A percentile compares a stretch with the other conserved stretches of the same genome.
Evolutionary conservation across 2,113 vertebrate species (phyloP).

Genomic region (Rostratula benghalensis): DNA sequence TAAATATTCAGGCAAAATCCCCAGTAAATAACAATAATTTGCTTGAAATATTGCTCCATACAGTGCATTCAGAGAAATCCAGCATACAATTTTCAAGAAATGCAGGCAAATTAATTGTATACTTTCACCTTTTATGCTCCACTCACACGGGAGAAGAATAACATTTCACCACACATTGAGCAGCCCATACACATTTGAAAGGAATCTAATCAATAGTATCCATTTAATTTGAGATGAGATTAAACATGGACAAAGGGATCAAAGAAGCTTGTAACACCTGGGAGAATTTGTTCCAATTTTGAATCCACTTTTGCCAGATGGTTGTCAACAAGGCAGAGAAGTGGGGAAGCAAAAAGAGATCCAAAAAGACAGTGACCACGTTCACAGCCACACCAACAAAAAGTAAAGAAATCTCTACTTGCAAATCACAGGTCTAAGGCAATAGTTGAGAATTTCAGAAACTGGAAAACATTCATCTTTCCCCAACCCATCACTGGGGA

Average conservation of each 20-base stretch:
- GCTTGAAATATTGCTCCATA: constrained; percentile 71
- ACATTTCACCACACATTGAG: constrained; percentile 58
- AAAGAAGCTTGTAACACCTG: constrained; percentile 43
- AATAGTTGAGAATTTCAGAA: constrained; percentile 60
- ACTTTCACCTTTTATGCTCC: constrained; percentile 74
- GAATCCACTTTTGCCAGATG: constrained; percentile 13
- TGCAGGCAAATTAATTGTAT: constrained; percentile 79
- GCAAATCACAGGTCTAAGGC: constrained; percentile 57
- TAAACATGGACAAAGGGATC: constrained; percentile 67
- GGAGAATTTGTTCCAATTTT: constrained; percentile 14
- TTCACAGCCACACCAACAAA: background rate
- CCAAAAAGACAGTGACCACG: background rate
- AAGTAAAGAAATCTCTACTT: background rate
- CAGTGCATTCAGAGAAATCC: constrained; percentile 71
- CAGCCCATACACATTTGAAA: constrained; percentile 58
- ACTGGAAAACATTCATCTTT: constrained; percentile 67
- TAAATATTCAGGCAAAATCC: constrained; percentile 75
- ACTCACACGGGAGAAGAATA: constrained; percentile 68
- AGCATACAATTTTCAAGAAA: constrained; percentile 77
- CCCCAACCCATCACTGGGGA: constrained; percentile 59
- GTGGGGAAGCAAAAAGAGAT: accelerated
- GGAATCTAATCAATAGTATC: constrained; percentile 76
- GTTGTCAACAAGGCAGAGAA: constrained; percentile 30
- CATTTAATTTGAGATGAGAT: constrained; percentile 75
- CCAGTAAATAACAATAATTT: constrained; percentile 83